Evolutionary conservation across 2,888 invertebrate genomes (phyloP).

Genomic region (Trachelus iudaicus): DNA sequence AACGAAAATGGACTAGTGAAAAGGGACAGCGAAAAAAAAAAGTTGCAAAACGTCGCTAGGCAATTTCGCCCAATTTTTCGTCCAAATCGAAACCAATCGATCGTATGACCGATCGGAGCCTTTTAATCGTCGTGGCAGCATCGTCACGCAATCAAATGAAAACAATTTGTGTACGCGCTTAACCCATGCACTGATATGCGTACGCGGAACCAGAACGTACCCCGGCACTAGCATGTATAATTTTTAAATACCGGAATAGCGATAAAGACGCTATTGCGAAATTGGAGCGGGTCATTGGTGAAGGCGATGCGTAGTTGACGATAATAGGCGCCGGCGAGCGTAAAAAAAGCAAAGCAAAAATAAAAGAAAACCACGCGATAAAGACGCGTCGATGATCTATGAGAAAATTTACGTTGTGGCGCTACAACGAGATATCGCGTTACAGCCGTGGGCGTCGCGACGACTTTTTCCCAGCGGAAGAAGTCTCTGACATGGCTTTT

Average conservation of each 20-base stretch:
- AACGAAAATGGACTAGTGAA: not conserved
- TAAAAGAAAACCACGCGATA: not conserved
- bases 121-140: not conserved
- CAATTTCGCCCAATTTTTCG: not conserved
- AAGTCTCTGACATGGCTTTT: not conserved
- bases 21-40: not conserved
- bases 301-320: conserved; percentile 3
- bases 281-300: conserved; percentile 19
- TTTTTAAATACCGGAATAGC: not conserved
- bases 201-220: not conserved
- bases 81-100: not conserved
- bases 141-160: not conserved
- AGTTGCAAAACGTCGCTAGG: not conserved
- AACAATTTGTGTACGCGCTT: not conserved
- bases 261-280: not conserved
- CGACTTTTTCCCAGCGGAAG: not conserved
- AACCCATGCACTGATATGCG: not conserved
- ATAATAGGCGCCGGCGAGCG: not conserved
- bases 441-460: not conserved
- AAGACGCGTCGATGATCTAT: not conserved
- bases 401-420: not conserved
- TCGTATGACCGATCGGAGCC: not conserved
- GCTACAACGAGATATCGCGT: not conserved
- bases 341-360: not conserved
- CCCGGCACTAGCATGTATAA: not conserved